Base-by-base conservation (phyloP, 2,797 vertebrate genomes). In the Lycodopsis pacificus region DNA sequence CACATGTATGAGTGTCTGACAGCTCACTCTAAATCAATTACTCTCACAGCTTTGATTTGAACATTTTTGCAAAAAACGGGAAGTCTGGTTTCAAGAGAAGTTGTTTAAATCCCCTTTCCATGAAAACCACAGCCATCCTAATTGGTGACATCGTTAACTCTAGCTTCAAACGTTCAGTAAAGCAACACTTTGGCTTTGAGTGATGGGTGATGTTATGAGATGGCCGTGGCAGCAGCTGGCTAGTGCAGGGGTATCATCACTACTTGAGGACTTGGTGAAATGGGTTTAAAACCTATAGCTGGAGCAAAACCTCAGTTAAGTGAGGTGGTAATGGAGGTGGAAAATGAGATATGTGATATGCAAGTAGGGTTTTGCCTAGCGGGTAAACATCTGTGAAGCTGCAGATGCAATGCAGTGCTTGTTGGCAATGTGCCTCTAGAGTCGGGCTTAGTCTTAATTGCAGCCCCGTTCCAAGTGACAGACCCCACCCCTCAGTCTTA, bases 281-380 rank as follows among this genome's bases (percentile, higher is more conserved):
- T 38, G 32, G 32, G 36, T 54, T 54, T 38, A n/a, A 67, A 67
- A 38, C 46, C 30, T 51, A 51, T 51, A 51, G 14, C 32, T 36
- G 64, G 30, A 66, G 20, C 32, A 49, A 65, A 49, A 48, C 48
- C n/a, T 53, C 48, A 5, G n/a, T 53, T 67, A 67, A 64, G 61
- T 56, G 25, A 65, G n/a, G 22, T 40, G 22, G 25, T 51, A 51
- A 30, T 22, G 9, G 30, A 58, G 63, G 42, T 57, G 53, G 34
- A 40, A 61, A 40, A 51, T 59, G 1, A 59, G 44, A 27, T 51
- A 44, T 65, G 38, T 65, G 40, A 57, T 65, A 48, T 69, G 57
- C 65, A 22, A 34, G 20, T 14, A 30, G 17, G 30, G 15, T 17
- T 75, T 61, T 32, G 19, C 34, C 56, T 19, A 20, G 40, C 4